phyloP scores from a whole-genome alignment of 2,797 vertebrate species.

The Sebastes baramenuke region DNA sequence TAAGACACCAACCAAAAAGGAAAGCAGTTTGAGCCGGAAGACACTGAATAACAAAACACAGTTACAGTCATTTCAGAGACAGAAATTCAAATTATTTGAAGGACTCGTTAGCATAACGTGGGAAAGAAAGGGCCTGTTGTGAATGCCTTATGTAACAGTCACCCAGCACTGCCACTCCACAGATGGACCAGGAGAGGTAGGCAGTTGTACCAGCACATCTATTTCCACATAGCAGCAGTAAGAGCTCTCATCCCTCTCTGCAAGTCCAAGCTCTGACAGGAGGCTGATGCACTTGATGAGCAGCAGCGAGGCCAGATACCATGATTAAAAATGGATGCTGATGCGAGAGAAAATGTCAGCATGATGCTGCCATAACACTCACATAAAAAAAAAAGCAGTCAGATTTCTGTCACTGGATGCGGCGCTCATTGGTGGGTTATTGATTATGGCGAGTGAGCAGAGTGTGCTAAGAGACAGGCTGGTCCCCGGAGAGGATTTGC shows the following conservation, averaged over 20 bases:
- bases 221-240: conserved; percentile 73
- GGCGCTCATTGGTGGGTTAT: conserved; percentile 62
- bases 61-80: conserved; percentile 24
- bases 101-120: conserved; percentile 53
- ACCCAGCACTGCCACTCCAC: conserved; percentile 68
- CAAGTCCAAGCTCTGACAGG: conserved; percentile 75
- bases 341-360: conserved; percentile 63
- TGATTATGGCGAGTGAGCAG: conserved; percentile 68
- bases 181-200: conserved; percentile 77
- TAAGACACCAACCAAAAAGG: neutral
- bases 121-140: conserved; percentile 57
- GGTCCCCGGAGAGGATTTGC: conserved; percentile 44
- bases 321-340: conserved; percentile 79
- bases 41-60: conserved; percentile 28
- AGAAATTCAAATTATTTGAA: conserved; percentile 50
- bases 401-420: conserved; percentile 44
- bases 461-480: conserved; percentile 35
- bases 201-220: conserved; percentile 75
- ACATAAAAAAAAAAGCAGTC: conserved; percentile 11
- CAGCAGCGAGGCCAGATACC: conserved; percentile 68
- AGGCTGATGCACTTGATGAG: conserved; percentile 75
- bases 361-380: conserved; percentile 61
- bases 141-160: conserved; percentile 70
- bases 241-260: conserved; percentile 77
- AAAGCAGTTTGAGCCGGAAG: neutral